A percentile compares a stretch with the other conserved stretches of the same genome.
phyloP scores from a whole-genome alignment of 53 echinoderm and acorn worm species.

The Stichopus horrens region DNA sequence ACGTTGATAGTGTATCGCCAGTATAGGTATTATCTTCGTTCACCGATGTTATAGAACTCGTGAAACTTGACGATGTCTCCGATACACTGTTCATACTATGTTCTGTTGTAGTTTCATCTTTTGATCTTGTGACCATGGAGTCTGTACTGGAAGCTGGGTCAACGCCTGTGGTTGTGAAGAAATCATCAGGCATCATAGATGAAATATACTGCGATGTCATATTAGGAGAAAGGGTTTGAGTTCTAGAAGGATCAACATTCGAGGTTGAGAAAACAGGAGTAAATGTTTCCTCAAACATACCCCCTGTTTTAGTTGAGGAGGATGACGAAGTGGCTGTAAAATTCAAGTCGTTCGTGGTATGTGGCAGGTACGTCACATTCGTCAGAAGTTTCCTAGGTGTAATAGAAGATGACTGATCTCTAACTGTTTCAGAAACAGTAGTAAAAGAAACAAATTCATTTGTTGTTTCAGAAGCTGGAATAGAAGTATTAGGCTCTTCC shows the following conservation, averaged over 20 bases:
- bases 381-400: background rate
- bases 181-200: no score
- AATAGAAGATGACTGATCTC: background rate
- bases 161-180: background rate
- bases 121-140: background rate
- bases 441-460: background rate
- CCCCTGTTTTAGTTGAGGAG: background rate
- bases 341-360: background rate
- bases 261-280: background rate
- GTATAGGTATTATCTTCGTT: no score
- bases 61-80: no score
- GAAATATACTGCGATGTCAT: no score
- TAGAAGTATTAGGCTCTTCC: no score
- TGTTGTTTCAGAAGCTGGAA: no score
- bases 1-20: no score
- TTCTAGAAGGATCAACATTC: background rate
- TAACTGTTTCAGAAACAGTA: background rate
- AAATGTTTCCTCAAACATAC: background rate
- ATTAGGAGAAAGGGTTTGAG: background rate
- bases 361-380: background rate
- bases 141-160: background rate
- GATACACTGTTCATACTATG: no score
- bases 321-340: background rate
- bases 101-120: no score
- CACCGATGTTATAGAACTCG: no score